Evolutionary conservation across 2,888 invertebrate species (phyloP), one percentile per base, ranked within the genome.

Genomic region (Eupithecia subumbrata): DNA sequence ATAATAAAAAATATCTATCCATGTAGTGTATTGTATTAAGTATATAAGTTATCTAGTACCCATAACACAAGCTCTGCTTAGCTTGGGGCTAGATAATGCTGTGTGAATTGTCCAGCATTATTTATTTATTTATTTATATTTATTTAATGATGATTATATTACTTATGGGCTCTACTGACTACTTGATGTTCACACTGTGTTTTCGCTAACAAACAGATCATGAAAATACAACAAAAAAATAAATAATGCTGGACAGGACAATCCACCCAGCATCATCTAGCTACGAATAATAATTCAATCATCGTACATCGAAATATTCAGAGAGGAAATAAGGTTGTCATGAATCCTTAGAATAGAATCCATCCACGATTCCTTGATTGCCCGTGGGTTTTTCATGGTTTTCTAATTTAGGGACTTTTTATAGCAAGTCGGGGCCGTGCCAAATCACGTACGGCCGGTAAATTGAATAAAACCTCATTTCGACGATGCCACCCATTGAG

Each of bases 391-490:
- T 71, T 69, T 80, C 80, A 81, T 78, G n/a, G 81, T 84, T 86
- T 87, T 85, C 85, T 85, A 88, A 88, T 89, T 89, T 82, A 77
- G 82, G 84, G 79, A 79, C 80, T 83, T 85, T 87, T 85, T 86
- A 82, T 78, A 81, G 77, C 82, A 80, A 82, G 80, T 66, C 63
- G 64, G 43, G 82, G 72, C 78, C 76, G 81, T 84, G 91, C 90
- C 90, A 91, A 91, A 91, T 89, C 92, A 91, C 92, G 92, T 89
- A 87, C 89, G 83, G 78, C 60, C 84, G 86, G 84, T 88, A 90
- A 92, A 93, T 91, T 88, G 85, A 90, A 92, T 91, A 88, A 90
- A 91, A 86, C 86, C 89, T 88, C 86, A 88, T 90, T 90, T 83
- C 84, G 83, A 90, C 87, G 90, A 87, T 86, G 83, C 79, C 78